Conservation (phyloP, 2,888 invertebrate species). For the Aphidoletes aphidimyza region DNA sequence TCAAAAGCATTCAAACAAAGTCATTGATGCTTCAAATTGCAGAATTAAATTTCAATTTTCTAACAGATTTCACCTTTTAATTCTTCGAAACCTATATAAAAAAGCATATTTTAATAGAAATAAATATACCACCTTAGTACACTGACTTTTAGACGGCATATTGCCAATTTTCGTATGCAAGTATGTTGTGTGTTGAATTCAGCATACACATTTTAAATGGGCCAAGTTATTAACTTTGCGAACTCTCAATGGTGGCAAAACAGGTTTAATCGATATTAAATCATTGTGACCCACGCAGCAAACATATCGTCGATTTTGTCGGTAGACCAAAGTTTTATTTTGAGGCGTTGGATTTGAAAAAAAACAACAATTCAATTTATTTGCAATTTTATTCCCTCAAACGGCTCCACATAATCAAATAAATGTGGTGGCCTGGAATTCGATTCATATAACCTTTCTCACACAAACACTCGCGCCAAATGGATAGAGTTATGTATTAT, state of each 20-base stretch:
- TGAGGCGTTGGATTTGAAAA: not conserved
- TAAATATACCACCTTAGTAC: too few species aligned
- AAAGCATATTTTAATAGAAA: too few species aligned
- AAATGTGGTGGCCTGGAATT: not conserved
- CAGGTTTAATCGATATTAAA: constrained; percentile 41
- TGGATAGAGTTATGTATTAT: not conserved
- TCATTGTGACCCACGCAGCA: not conserved
- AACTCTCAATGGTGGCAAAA: constrained; percentile 24
- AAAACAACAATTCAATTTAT: constrained; percentile 41
- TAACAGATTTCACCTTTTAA: too few species aligned
- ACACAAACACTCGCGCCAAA: too few species aligned
- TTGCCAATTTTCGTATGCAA: too few species aligned
- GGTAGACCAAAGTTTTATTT: not conserved
- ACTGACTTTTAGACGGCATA: too few species aligned
- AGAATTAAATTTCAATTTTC: too few species aligned
- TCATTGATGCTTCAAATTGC: too few species aligned
- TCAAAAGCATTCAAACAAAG: too few species aligned
- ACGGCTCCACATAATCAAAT: not conserved
- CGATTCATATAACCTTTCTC: not conserved
- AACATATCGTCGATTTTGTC: not conserved
- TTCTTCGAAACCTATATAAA: too few species aligned
- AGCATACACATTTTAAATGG: constrained; percentile 16
- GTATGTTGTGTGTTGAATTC: too few species aligned
- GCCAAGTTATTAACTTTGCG: constrained; percentile 3
- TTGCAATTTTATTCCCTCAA: not conserved